phyloP scores from a whole-genome alignment of 2,888 invertebrate species.

The Pandemis heparana region DNA sequence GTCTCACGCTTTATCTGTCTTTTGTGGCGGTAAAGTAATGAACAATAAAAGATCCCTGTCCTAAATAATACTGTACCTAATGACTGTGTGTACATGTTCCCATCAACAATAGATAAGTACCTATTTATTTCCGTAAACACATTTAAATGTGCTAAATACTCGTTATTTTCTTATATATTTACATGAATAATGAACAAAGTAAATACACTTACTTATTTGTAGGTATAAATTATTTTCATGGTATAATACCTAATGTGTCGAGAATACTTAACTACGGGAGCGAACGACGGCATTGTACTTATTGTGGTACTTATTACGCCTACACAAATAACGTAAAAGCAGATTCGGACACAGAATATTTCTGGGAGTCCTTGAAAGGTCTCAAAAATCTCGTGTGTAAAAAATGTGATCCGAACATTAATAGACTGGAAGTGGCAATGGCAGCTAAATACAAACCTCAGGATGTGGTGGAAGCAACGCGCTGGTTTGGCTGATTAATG shows the following conservation, averaged over 20 bases:
- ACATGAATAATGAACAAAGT: too few species aligned
- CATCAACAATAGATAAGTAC: background rate
- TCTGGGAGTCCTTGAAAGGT: background rate
- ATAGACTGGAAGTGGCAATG: conserved; percentile 17
- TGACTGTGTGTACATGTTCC: background rate
- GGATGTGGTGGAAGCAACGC: conserved; percentile 8
- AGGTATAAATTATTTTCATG: background rate
- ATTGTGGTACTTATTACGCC: too few species aligned
- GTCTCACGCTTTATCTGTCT: conserved; percentile 33
- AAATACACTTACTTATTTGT: background rate
- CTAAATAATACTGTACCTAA: conserved; percentile 4
- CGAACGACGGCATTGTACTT: background rate
- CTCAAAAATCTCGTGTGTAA: background rate
- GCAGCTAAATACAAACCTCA: background rate
- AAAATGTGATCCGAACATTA: background rate
- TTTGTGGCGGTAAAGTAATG: conserved; percentile 14
- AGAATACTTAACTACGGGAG: background rate
- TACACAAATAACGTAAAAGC: background rate
- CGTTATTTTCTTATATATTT: too few species aligned
- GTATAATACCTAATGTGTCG: background rate
- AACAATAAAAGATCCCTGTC: conserved; percentile 17
- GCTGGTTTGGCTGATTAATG: background rate
- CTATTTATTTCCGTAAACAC: background rate
- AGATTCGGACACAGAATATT: background rate
- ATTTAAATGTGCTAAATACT: background rate